A percentile compares a stretch with the other conserved stretches of the same genome.
phyloP scores from a whole-genome alignment of 2,113 vertebrate species.

The Labrus mixtus region DNA sequence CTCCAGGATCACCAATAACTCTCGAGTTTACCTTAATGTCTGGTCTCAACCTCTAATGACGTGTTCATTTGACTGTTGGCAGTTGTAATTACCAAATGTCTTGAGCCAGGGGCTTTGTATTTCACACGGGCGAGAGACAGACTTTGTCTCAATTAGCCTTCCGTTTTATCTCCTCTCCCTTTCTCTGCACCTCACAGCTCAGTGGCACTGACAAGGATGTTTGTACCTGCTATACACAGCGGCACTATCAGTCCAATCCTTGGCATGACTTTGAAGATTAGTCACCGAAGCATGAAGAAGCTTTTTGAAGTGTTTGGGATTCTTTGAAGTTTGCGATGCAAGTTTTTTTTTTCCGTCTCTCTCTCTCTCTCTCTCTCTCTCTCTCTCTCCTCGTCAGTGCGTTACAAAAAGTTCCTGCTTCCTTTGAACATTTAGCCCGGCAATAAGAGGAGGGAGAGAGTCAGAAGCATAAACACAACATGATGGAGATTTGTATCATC shows the following conservation, averaged over 20 bases:
- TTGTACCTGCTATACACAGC: conserved; percentile 67
- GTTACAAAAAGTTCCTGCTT: conserved; percentile 51
- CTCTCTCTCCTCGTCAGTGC: conserved; percentile 28
- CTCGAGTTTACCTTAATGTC: conserved; percentile 62
- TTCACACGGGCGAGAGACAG: conserved; percentile 61
- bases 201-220: conserved; percentile 63
- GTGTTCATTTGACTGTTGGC: conserved; percentile 74
- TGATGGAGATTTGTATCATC: conserved; percentile 70
- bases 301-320: conserved; percentile 68
- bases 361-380: background rate
- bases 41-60: conserved; percentile 63
- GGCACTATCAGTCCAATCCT: conserved; percentile 68
- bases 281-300: conserved; percentile 68
- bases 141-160: conserved; percentile 81
- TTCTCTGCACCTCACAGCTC: conserved; percentile 65
- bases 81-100: conserved; percentile 77
- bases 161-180: conserved; percentile 67
- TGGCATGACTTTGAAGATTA: conserved; percentile 77
- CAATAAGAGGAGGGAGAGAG: conserved; percentile 35
- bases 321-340: conserved; percentile 69
- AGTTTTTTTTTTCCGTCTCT: background rate
- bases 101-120: conserved; percentile 61
- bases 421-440: conserved; percentile 69
- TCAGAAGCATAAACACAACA: conserved; percentile 53
- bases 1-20: conserved; percentile 61